Evolutionary conservation across 2,797 vertebrate genomes (phyloP), one percentile per base, ranked within the genome.

Genomic region (Chloroceryle inda): DNA sequence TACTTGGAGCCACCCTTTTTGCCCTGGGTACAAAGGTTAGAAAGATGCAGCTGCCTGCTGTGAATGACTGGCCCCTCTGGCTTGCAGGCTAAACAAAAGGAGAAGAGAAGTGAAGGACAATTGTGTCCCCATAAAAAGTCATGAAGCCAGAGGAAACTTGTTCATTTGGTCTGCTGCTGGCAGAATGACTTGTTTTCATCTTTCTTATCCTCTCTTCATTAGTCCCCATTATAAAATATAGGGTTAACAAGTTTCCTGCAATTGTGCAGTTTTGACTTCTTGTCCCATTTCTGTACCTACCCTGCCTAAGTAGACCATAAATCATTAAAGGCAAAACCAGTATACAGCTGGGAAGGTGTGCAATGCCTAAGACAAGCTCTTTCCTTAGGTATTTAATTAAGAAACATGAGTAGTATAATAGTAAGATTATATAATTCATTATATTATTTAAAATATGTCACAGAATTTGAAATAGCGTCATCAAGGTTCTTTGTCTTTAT

Each of bases 11-110:
- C 4, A 14, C 5, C 26, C 15, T 29, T 38, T 29, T 15, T 50
- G 24, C 71, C 50, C 40, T 35, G 7, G 17, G 3, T 35, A 24
- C 33, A 20, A 58, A 33, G 44, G 19, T 2, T 52, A n/a, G 37
- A 31, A 56, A 64, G 33, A 61, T 15, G 26, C 33, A 78, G 27
- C 33, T 52, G 24, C 44, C 38, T 0, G 0, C n/a, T 15, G 3
- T 45, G 31, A 24, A 14, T 18, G n/a, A 23, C 38, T 0, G 0
- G 17, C 24, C 50, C 56, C 1, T 0, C 17, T 26, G 42, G 16
- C 29, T 29, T 58, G 21, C 13, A 45, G 29, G 7, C 14, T 72
- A n/a, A 66, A 22, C 15, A 37, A 52, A 59, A 52, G 5, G 21
- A 38, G 31, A 71, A 17, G 10, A 73, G 49, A 44, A 38, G 29